Conservation (phyloP, 2,888 invertebrate species). For the Poecilus cupreus region DNA sequence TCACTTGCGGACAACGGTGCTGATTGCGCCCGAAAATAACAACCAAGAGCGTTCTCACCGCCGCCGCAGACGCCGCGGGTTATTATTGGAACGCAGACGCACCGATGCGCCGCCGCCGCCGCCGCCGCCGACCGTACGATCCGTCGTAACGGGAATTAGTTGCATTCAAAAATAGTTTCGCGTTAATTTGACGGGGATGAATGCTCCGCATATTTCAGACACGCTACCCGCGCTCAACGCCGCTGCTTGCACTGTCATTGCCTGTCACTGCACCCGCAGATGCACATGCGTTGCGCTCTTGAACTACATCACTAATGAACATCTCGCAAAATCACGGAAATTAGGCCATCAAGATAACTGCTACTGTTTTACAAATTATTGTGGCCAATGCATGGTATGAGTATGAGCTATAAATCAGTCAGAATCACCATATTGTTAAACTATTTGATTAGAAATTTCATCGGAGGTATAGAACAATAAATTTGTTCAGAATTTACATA, state of each 20-base stretch:
- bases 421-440: too few species aligned
- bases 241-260: neutral
- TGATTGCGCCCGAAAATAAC: constrained; percentile 65
- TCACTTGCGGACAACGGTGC: constrained; percentile 64
- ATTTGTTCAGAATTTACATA: too few species aligned
- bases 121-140: neutral
- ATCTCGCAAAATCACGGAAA: too few species aligned
- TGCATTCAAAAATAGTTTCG: constrained; percentile 58
- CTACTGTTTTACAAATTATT: neutral
- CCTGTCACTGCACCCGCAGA: neutral
- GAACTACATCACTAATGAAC: neutral
- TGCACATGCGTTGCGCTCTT: neutral
- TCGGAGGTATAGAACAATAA: too few species aligned
- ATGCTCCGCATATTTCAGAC: constrained; percentile 52
- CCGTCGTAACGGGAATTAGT: constrained; percentile 51
- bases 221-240: constrained; percentile 14
- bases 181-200: constrained; percentile 58
- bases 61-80: neutral
- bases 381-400: too few species aligned
- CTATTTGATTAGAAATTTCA: too few species aligned
- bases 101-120: constrained; percentile 25
- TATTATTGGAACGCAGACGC: constrained; percentile 45
- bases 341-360: too few species aligned
- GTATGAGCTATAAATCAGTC: too few species aligned
- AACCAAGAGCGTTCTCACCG: constrained; percentile 38